Evolutionary conservation across 2,888 invertebrate species (phyloP).

Genomic region (Zygaena filipendulae): DNA sequence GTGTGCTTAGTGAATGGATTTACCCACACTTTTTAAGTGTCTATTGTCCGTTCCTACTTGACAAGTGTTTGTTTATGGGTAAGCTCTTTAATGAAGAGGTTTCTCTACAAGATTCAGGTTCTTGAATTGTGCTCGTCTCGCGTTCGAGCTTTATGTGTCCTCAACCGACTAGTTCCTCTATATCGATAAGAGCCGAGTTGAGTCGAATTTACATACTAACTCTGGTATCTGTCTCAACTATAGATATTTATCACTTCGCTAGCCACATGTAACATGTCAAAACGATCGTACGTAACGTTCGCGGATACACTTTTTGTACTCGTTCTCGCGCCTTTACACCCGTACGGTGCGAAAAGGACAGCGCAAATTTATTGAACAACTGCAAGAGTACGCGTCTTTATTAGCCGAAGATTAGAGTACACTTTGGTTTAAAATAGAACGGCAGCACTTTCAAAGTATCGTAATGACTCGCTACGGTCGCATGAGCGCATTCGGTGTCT

Average conservation of each 20-base stretch:
- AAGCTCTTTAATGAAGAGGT: slow-evolving; percentile 38
- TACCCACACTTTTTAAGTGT: slow-evolving; percentile 30
- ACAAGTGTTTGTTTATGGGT: slow-evolving; percentile 25
- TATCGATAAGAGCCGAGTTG: slow-evolving; percentile 29
- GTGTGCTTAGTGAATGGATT: too few species aligned
- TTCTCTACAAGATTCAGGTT: slow-evolving; percentile 42
- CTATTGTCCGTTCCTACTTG: slow-evolving; percentile 27
- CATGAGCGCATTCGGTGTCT: slow-evolving; percentile 58
- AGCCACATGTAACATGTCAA: slow-evolving; percentile 50
- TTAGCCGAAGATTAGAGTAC: slow-evolving; percentile 35
- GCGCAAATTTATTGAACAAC: slow-evolving; percentile 25
- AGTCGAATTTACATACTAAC: slow-evolving; percentile 25
- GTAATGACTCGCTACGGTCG: slow-evolving; percentile 63
- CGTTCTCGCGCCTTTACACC: too few species aligned
- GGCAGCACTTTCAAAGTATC: slow-evolving; percentile 55
- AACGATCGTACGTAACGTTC: slow-evolving; percentile 46
- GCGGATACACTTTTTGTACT: slow-evolving; percentile 52
- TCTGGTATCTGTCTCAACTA: slow-evolving; percentile 35
- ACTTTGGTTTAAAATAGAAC: too few species aligned
- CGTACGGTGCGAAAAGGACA: slow-evolving; percentile 37
- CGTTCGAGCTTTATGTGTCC: too few species aligned
- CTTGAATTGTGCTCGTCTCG: too few species aligned
- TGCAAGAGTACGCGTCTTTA: slow-evolving; percentile 43
- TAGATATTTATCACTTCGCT: slow-evolving; percentile 54
- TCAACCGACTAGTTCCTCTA: slow-evolving; percentile 45